Evolutionary conservation across 2,797 vertebrate species (phyloP).

Genomic region (Siniperca obscura): DNA sequence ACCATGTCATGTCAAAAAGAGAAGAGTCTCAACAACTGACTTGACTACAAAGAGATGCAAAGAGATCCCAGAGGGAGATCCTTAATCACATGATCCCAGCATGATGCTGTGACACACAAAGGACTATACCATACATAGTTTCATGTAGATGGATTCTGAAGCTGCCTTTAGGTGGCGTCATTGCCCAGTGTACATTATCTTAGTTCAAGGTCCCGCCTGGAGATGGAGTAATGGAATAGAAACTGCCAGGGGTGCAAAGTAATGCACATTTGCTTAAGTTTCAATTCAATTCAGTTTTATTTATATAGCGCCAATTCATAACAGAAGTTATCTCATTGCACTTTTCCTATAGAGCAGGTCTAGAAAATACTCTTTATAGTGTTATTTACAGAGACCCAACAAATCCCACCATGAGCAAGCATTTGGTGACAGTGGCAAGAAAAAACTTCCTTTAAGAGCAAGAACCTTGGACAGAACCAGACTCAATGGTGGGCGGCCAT

Average conservation of each 20-base stretch:
- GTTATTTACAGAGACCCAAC: no score
- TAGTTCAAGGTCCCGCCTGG: not conserved
- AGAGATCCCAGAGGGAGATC: not conserved
- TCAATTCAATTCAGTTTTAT: no score
- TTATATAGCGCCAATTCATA: no score
- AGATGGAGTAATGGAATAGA: not conserved
- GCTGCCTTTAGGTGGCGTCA: conserved; percentile 45
- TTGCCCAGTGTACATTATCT: not conserved
- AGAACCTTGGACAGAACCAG: no score
- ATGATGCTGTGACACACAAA: conserved; percentile 22
- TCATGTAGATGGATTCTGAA: not conserved
- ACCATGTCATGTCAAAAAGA: not conserved
- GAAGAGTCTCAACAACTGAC: not conserved
- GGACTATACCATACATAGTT: not conserved
- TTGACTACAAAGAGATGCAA: not conserved
- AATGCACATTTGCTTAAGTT: not conserved
- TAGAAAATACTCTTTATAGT: no score
- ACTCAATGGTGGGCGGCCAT: no score
- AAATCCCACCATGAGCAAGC: no score
- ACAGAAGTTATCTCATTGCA: no score
- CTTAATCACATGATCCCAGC: conserved; percentile 12
- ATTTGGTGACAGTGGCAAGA: no score
- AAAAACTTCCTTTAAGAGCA: no score
- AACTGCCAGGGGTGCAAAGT: not conserved
- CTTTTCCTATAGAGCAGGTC: no score